Evolutionary conservation across 2,797 vertebrate species (phyloP), one percentile per base, ranked within the genome.

Genomic region (Megaceryle alcyon): DNA sequence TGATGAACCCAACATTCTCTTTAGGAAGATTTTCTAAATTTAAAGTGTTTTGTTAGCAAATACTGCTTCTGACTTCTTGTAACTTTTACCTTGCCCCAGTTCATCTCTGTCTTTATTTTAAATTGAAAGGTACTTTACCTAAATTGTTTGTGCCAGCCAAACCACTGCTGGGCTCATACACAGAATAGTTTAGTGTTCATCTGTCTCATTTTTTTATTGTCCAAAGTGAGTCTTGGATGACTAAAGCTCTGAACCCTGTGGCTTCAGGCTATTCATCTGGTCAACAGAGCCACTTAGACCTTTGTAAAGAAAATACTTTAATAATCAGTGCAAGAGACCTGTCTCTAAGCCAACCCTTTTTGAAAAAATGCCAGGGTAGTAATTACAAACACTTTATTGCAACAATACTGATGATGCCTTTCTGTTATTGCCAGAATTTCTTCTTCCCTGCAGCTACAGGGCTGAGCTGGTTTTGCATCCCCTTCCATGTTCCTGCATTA

Each of bases 231-330:
- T 70, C 82, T 90, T 65, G 21, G 54, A 70, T 57, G 69, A 72
- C 14, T 77, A 57, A 76, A 70, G 63, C 77, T 94, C 80, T 70
- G 63, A 88, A 86, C 56, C 54, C 64, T 80, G 79, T 77, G 61
- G 44, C 82, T 86, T 80, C 33, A 16, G 84, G 87, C 61, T 83
- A 63, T 92, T 87, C 19, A 69, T 94, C 77, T 92, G 89, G 73
- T 94, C 92, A 90, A 68, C 84, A 84, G 46, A 86, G 43, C 35
- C 70, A 66, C 80, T 90, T 83, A 91, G 59, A 71, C 57, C 69
- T 87, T 69, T 77, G 14, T 71, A 49, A 93, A 86, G 93, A 91
- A 93, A 87, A 89, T 65, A 76, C 87, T 89, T 87, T 48, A 51
- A 89, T 82, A 69, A 81, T 83, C 72, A 78, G 49, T 31, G 49